Evolutionary conservation across 1,140 invertebrate species (phyloP), one percentile per base, ranked within the genome.

Genomic region (Drosophila triauraria): DNA sequence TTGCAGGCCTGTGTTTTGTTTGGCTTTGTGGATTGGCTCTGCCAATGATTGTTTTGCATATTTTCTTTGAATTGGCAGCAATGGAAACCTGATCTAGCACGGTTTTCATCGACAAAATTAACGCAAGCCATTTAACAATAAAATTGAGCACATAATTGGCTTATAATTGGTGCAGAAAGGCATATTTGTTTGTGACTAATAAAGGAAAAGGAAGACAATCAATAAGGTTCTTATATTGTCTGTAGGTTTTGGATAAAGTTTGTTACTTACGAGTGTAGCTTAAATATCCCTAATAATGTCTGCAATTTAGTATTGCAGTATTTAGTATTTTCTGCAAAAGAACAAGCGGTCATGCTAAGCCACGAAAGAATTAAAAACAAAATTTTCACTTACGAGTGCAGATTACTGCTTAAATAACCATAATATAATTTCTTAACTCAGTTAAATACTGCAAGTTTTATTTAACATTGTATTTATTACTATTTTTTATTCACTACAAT

Each of bases 1-100:
- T 43, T 46, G 13, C 35, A 30, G 48, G 48, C 35, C 57, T 30
- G 42, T 23, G 42, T 12, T 57, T 57, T 67, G 60, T 42, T 69
- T 78, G 50, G 74, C 63, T 68, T 43, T 70, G 68, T 58, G 65
- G 67, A 72, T 71, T 72, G 69, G 44, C 38, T 23, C 44, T 10
- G 69, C 9, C 67, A 59, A 56, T 72, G 44, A 59, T 72, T 72
- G 67, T 71, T 50, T 59, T 72, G 67, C 53, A 72, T 59, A 59
- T 71, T 43, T 59, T 27, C 53, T 17, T n/a, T 53, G 47, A 54
- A 67, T 38, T 38, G 27, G 46, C 54, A 17, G 6, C 54, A 25
- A 56, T 32, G 40, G 40, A 44, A 44, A 65, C 27, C 56, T 8
- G 38, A 44, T 65, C 15, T 30, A 23, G 53, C 13, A 13, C n/a